These are phyloP conservation scores for Ganaspis sp. DNA, from an alignment of 1,140 invertebrate genomes.

Conservation along the genomic window DNA sequence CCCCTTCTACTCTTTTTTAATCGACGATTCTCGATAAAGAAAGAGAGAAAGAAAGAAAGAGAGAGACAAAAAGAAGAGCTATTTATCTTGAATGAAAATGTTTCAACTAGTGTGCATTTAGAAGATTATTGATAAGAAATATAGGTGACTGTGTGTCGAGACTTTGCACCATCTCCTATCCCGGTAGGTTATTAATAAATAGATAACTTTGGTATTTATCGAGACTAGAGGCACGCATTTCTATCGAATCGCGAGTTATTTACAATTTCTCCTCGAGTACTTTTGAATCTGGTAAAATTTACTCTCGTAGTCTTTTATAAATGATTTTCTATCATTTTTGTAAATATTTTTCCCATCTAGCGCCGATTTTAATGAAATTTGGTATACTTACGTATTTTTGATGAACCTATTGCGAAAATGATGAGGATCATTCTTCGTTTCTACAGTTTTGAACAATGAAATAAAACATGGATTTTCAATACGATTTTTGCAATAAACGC, in stretches of 20 bases:
- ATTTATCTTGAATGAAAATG: slow-evolving; percentile 1
- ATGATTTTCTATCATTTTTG: no score
- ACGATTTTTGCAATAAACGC: no score
- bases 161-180: slow-evolving; percentile 25
- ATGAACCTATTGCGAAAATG: no score
- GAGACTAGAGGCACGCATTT: neutral
- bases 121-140: slow-evolving; percentile 16
- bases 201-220: neutral
- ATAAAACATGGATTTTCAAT: no score
- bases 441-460: no score
- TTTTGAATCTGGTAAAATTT: no score
- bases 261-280: neutral
- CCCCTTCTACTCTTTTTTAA: neutral
- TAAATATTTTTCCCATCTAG: no score
- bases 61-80: neutral
- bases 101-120: slow-evolving; percentile 13
- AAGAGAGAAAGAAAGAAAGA: neutral
- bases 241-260: neutral
- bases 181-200: slow-evolving; percentile 22
- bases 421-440: no score
- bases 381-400: no score
- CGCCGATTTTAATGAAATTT: no score
- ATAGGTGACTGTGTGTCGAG: slow-evolving; percentile 27
- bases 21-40: slow-evolving; percentile 1
- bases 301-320: no score